These are phyloP conservation scores for Lapara coniferarum DNA, from an alignment of 2,888 invertebrate genomes.

Conservation along the genomic window DNA sequence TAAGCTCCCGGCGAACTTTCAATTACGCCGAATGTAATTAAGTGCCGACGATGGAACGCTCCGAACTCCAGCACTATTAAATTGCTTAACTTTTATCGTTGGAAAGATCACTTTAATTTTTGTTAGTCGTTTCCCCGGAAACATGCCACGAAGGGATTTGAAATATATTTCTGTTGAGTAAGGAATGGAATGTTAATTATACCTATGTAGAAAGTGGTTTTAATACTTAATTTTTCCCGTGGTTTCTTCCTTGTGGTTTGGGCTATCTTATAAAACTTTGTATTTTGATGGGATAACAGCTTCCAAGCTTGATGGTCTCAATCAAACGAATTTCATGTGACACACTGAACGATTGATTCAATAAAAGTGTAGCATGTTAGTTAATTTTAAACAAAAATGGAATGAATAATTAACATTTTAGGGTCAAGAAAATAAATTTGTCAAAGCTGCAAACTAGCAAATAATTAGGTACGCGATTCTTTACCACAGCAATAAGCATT, in stretches of 20 bases:
- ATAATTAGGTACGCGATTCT: too few species aligned
- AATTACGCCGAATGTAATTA: constrained; percentile 74
- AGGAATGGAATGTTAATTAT: constrained; percentile 49
- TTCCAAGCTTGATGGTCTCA: background rate
- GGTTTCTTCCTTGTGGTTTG: background rate
- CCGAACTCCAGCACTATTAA: constrained; percentile 58
- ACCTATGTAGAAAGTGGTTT: constrained; percentile 35
- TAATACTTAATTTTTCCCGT: constrained; percentile 25
- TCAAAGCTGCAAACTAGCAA: too few species aligned
- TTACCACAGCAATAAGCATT: background rate
- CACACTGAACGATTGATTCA: too few species aligned
- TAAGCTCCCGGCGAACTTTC: constrained; percentile 65
- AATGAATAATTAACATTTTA: too few species aligned
- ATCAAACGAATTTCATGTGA: too few species aligned
- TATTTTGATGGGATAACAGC: background rate
- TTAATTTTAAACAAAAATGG: too few species aligned
- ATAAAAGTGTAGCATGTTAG: too few species aligned
- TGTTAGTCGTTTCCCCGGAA: constrained; percentile 47
- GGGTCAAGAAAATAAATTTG: too few species aligned
- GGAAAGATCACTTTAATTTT: constrained; percentile 66
- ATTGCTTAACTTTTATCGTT: constrained; percentile 69
- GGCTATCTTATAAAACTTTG: too few species aligned
- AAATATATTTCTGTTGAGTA: constrained; percentile 40
- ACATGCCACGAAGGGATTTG: constrained; percentile 35
- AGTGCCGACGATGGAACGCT: constrained; percentile 64